Conservation (phyloP, 2,113 vertebrate species). For the Sinocyclocheilus maitianheensis region DNA sequence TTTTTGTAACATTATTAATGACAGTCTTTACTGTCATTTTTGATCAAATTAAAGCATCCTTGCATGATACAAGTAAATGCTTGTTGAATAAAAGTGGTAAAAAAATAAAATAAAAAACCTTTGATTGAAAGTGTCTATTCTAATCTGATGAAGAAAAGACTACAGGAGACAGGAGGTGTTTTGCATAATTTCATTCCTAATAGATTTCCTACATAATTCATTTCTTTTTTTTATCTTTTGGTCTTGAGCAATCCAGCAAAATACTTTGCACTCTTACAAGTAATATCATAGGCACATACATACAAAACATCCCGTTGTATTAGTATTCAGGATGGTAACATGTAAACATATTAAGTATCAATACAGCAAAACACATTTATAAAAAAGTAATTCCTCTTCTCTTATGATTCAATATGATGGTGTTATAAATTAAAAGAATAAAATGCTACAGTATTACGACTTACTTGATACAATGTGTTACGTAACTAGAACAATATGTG, state of each 20-base stretch:
- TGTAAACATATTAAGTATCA: constrained; percentile 64
- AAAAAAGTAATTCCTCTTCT: constrained; percentile 49
- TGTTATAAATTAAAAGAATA: constrained; percentile 55
- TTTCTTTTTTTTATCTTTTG: constrained; percentile 61
- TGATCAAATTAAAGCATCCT: not conserved
- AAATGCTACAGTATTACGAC: constrained; percentile 63
- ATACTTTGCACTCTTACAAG: constrained; percentile 64
- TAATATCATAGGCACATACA: constrained; percentile 66
- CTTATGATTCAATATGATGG: constrained; percentile 49
- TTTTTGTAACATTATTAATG: not conserved
- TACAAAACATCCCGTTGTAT: constrained; percentile 59
- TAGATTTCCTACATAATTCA: constrained; percentile 54
- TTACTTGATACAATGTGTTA: constrained; percentile 61
- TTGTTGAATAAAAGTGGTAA: not conserved
- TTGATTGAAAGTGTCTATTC: not conserved
- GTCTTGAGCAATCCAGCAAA: constrained; percentile 68
- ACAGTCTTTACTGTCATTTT: not conserved
- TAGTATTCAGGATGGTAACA: constrained; percentile 55
- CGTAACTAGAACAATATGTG: constrained; percentile 59
- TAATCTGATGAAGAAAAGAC: not conserved
- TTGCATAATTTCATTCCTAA: constrained; percentile 66
- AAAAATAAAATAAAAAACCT: not conserved
- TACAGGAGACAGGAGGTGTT: constrained; percentile 44
- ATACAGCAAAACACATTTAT: constrained; percentile 59
- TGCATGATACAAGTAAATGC: not conserved